These are phyloP conservation scores for Anguilla japonica DNA, from an alignment of 2,113 vertebrate genomes.

Conservation along the genomic window DNA sequence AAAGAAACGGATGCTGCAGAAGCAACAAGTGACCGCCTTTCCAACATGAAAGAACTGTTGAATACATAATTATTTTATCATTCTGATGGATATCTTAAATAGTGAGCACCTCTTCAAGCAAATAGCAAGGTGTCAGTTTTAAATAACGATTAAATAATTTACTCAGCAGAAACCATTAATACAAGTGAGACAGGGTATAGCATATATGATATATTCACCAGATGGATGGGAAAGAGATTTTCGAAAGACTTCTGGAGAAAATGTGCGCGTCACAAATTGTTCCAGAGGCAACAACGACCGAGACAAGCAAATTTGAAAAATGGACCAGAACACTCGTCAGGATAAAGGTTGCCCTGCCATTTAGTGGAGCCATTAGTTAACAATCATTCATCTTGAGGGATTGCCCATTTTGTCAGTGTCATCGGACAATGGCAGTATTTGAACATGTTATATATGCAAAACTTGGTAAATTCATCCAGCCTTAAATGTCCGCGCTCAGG, in stretches of 20 bases:
- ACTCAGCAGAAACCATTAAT: neutral
- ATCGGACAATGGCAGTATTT: constrained; percentile 1
- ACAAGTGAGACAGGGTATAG: neutral
- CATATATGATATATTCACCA: neutral
- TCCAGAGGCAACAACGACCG: neutral
- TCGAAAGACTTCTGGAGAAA: neutral
- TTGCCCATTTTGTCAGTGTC: constrained; percentile 18
- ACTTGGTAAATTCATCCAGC: constrained; percentile 7
- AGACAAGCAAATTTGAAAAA: constrained; percentile 33
- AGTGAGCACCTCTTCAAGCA: neutral
- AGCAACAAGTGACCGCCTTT: neutral
- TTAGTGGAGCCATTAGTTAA: constrained; percentile 5
- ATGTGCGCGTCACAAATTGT: neutral
- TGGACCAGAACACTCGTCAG: constrained; percentile 25
- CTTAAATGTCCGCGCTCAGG: constrained; percentile 8
- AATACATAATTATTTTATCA: neutral
- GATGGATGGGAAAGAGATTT: neutral
- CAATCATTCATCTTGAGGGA: neutral
- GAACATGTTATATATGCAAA: constrained; percentile 20
- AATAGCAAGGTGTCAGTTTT: constrained; percentile 5
- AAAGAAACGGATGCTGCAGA: neutral
- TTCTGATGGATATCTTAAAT: neutral
- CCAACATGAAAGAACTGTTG: neutral
- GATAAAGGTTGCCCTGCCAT: neutral
- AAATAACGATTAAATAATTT: constrained; percentile 13